Percentiles rank a stretch among this genome's conserved stretches.
Conservation (phyloP, 2,113 vertebrate genomes). For the Ictalurus punctatus region DNA sequence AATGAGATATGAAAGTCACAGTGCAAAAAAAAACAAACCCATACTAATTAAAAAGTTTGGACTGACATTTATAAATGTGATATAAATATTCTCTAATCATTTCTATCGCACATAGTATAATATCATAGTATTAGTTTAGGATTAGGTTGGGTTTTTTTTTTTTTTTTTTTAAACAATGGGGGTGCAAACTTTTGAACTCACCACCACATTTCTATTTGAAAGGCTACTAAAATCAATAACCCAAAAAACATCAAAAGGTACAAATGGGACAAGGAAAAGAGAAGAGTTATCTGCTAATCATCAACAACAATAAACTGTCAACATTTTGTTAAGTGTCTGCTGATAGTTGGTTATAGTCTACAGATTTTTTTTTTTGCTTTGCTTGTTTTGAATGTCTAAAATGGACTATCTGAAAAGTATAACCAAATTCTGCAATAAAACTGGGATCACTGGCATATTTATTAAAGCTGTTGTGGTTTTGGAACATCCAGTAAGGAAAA, state of each 20-base stretch:
- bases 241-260: background rate
- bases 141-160: background rate
- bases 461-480: background rate
- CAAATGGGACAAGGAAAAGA: background rate
- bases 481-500: background rate
- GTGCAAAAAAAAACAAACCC: background rate
- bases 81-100: background rate
- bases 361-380: background rate
- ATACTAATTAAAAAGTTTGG: background rate
- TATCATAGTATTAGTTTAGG: background rate
- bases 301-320: background rate
- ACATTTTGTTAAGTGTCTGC: background rate
- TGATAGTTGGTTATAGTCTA: background rate
- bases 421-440: background rate
- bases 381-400: background rate
- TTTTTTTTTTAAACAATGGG: background rate
- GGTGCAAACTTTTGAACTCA: background rate
- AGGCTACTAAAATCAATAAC: background rate
- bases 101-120: no score
- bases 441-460: background rate
- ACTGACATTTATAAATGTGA: background rate
- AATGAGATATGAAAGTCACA: background rate
- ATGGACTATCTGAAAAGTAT: background rate
- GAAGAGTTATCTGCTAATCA: background rate
- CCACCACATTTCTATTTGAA: background rate